Base-by-base conservation (phyloP, 2,888 invertebrate species). In the Monochamus alternatus region DNA sequence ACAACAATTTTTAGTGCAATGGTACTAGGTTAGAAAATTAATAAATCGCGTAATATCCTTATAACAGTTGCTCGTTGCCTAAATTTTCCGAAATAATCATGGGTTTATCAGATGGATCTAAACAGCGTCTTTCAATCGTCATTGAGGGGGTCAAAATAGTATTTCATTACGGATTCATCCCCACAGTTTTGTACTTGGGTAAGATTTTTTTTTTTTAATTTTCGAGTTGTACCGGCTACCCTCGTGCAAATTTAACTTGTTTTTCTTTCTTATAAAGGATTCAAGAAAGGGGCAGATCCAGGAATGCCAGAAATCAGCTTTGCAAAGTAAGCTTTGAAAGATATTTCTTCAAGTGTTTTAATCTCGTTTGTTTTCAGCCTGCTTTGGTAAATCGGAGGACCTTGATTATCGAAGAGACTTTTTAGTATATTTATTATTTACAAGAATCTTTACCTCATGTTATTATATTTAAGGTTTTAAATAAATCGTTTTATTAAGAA, bases 101-200 rank as follows among this genome's bases (percentile, higher is more conserved):
- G 87, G 86, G 80, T 68, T 89, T 91, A 75, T 90, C 91, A 52
- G 91, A 91, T 77, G 92, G 86, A 68, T 85, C 91, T 1, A 93
- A 93, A 86, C 92, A 93, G 83, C 91, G 94, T 81, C 87, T 94
- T 64, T 90, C 91, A 51, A 87, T 91, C 43, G 92, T 94, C 7
- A 88, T 93, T 63, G 91, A 91, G 62, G 79, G 91, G 0, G 90
- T 90, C 9, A 93, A 93, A 87, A 91, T 91, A 1, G 89, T 91
- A 73, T 93, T 94, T 81, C 93, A 94, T 83, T 93, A 92, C 91
- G 93, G 93, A 60, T 94, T 94, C 80, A 92, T 94, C 75, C 94
- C 94, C 0, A 90, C 92, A 55, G 92, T 94, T 38, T 85, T 94
- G 14, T 94, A 93, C 88, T 87, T 94, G 87, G 94, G 94, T 93